phyloP scores from a whole-genome alignment of 23 tunicate species.

The Pegea sp. region DNA sequence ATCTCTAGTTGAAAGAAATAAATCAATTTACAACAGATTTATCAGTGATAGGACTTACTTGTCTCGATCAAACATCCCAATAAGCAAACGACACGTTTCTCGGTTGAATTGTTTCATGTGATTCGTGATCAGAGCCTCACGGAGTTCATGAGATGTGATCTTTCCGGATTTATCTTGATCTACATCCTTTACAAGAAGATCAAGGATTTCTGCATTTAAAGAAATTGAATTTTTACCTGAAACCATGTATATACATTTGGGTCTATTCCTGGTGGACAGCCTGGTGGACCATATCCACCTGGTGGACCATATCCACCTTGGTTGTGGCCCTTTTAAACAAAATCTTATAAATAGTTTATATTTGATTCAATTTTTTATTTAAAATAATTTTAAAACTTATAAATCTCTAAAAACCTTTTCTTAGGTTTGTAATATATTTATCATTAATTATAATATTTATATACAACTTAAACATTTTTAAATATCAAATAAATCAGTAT shows the following conservation, averaged over 20 bases:
- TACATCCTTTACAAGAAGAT: constrained; percentile 25
- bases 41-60: constrained; percentile 26
- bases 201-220: background rate
- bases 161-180: constrained; percentile 78
- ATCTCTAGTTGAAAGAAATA: constrained; percentile 19
- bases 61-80: constrained; percentile 82
- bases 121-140: constrained; percentile 71
- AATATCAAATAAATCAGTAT: too few species aligned
- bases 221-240: constrained; percentile 13
- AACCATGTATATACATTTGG: constrained; percentile 76
- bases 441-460: too few species aligned
- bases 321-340: too few species aligned
- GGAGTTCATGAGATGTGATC: constrained; percentile 43
- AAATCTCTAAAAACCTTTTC: too few species aligned
- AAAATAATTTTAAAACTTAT: too few species aligned
- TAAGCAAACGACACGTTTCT: constrained; percentile 88
- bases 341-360: too few species aligned
- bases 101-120: constrained; percentile 84
- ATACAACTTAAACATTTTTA: too few species aligned
- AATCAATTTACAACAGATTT: too few species aligned
- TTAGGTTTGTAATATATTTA: too few species aligned
- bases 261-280: constrained; percentile 87
- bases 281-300: constrained; percentile 8
- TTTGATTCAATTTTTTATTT: too few species aligned
- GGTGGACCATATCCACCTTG: too few species aligned